Evolutionary conservation across 2,113 vertebrate genomes (phyloP).

Genomic region (Pholis gunnellus): DNA sequence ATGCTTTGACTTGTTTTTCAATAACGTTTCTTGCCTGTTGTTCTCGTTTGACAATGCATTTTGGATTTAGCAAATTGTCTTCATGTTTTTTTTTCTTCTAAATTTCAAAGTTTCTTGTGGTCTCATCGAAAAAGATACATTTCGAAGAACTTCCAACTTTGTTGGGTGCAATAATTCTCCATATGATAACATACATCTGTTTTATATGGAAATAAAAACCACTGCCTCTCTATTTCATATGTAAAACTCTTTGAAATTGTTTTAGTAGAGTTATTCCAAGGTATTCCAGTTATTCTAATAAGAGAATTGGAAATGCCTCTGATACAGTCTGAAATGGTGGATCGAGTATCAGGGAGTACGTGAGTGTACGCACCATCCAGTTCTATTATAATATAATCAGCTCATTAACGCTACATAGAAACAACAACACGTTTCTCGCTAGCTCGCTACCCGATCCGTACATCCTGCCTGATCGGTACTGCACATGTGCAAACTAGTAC

Average conservation of each 20-base stretch:
- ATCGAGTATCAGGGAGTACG: too few species aligned
- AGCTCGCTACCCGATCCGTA: too few species aligned
- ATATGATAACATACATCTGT: neutral
- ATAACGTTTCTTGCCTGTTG: neutral
- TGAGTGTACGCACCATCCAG: too few species aligned
- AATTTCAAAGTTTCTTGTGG: neutral
- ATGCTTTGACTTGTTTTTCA: neutral
- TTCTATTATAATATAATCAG: too few species aligned
- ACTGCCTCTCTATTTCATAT: neutral
- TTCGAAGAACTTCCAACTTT: neutral
- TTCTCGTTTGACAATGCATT: neutral
- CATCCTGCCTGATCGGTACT: too few species aligned
- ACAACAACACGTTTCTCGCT: too few species aligned
- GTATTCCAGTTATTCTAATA: too few species aligned
- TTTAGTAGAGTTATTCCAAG: too few species aligned
- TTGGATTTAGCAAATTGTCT: neutral
- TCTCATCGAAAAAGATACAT: neutral
- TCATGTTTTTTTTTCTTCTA: neutral
- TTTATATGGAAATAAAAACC: neutral
- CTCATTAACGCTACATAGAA: too few species aligned
- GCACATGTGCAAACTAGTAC: too few species aligned
- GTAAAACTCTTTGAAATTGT: neutral
- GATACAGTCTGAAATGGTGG: too few species aligned
- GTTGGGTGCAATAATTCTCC: neutral
- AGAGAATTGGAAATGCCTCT: too few species aligned